Evolutionary conservation across 2,888 invertebrate genomes (phyloP), one percentile per base, ranked within the genome.

Genomic region (Erpobdella octoculata): DNA sequence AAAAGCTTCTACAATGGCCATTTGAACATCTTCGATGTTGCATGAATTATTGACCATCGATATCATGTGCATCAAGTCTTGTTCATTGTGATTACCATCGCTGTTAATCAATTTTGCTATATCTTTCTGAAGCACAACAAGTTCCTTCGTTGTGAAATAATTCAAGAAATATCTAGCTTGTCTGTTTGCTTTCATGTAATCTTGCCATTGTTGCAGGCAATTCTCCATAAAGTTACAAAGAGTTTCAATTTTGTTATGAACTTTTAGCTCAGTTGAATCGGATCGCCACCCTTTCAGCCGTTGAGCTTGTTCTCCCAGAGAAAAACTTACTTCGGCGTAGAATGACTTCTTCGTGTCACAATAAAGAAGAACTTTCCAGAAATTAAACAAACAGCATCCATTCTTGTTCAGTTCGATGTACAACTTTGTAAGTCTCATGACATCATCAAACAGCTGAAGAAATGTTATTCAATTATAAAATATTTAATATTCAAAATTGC

Each of bases 331-430:
- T 15, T 46, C 36, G 2, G 25, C 35, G 59, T 25, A 35, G 4
- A n/a, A n/a, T n/a, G n/a, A n/a, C n/a, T n/a, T n/a, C n/a, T 18
- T 5, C 1, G 72, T 53, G 37, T 77, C 75, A 73, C 79, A 79
- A 53, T 75, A 72, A 62, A 79, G 77, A 31, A 73, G 75, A 8
- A 77, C 76, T 21, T 72, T 76, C 79, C 78, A 79, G 66, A 77
- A 72, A 36, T 77, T 76, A 72, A 80, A 80, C 33, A 80, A 73
- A 25, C 79, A 77, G 75, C 79, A 78, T n/a, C 80, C 80, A 68
- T 77, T 78, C 28, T 72, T 62, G 33, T 77, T 76, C 5, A 80
- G 74, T 53, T 78, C 76, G 5, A 78, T 72, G 75, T 76, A 79
- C 2, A 77, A 76, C 71, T 74, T 76, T 15, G 77, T 76, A n/a